Evolutionary conservation across 2,797 vertebrate species (phyloP), one percentile per base, ranked within the genome.

Genomic region (Protosalanx chinensis): DNA sequence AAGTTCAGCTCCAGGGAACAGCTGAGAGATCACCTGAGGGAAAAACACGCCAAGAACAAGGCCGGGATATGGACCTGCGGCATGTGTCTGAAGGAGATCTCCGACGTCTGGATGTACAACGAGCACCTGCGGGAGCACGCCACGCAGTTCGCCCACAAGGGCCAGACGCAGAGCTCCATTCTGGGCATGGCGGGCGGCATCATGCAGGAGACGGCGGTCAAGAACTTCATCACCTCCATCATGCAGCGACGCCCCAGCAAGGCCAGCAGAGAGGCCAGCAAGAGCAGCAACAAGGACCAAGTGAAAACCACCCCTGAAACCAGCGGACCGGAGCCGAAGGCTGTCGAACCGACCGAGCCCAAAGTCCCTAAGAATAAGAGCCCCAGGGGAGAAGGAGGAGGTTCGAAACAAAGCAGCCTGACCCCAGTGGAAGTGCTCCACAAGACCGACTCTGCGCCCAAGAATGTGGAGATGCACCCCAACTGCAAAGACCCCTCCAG

Each of bases 91-190:
- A 95, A 96, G 88, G 96, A 98, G 89, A 97, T 97, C 77, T 95
- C 96, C 0, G 97, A 98, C 0, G 93, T 99, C 32, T 99, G 97
- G 97, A 98, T 98, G 97, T 98, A 98, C 87, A 99, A 99, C 0
- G 97, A 99, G 80, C 98, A 99, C 79, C 88, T 99, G 23, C 90
- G 97, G 32, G 97, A 98, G 32, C 98, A 99, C 0, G 97, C 98
- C 68, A 95, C 94, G 0, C 95, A 96, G 85, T 99, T 99, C 0
- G 97, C 97, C 10, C 92, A 96, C 62, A 94, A 92, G 76, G 96
- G 95, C 20, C 97, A 96, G 80, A 93, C 90, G 0, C 95, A 94
- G 82, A 93, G 93, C 63, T 91, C 95, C 0, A 91, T 94, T 76
- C 88, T 95, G 79, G 94, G 94, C 3, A 90, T 96, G 80, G 88